Conservation (phyloP, 2,888 invertebrate genomes). For the Drosophila yooni region DNA sequence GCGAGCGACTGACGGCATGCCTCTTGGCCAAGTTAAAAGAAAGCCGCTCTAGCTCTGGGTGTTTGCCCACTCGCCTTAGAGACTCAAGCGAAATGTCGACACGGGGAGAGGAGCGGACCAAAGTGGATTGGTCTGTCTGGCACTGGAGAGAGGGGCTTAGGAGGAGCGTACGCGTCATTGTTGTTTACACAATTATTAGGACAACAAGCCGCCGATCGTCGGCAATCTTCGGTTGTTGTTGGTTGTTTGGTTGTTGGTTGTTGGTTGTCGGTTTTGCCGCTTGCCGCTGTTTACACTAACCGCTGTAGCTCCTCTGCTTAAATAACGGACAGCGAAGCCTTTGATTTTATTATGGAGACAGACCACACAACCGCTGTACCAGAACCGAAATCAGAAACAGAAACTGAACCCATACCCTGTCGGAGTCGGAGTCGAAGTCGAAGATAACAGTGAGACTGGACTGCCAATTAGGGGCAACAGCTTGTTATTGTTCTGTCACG, state of each 20-base stretch:
- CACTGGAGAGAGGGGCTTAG: conserved; percentile 1
- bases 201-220: conserved; percentile 80
- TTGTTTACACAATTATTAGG: conserved; percentile 84
- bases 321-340: conserved; percentile 46
- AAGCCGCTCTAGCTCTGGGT: conserved; percentile 63
- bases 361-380: conserved; percentile 52
- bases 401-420: conserved; percentile 13
- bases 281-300: conserved; percentile 53
- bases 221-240: conserved; percentile 50
- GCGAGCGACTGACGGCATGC: conserved; percentile 39
- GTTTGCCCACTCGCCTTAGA: conserved; percentile 63
- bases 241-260: conserved; percentile 25
- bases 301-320: conserved; percentile 31
- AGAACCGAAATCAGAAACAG: conserved; percentile 14
- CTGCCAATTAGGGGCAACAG: conserved; percentile 46
- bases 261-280: conserved; percentile 47
- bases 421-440: neutral
- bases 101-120: conserved; percentile 20
- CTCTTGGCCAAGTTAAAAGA: conserved; percentile 71
- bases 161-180: conserved; percentile 77
- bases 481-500: conserved; percentile 66
- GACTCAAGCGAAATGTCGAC: conserved; percentile 14
- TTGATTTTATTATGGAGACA: conserved; percentile 46
- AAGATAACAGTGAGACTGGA: conserved; percentile 24
- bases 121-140: conserved; percentile 2